Percentiles rank a stretch among this genome's conserved stretches.
Evolutionary conservation across 1,140 invertebrate genomes (phyloP).

Genomic region (Megalonaias nervosa): DNA sequence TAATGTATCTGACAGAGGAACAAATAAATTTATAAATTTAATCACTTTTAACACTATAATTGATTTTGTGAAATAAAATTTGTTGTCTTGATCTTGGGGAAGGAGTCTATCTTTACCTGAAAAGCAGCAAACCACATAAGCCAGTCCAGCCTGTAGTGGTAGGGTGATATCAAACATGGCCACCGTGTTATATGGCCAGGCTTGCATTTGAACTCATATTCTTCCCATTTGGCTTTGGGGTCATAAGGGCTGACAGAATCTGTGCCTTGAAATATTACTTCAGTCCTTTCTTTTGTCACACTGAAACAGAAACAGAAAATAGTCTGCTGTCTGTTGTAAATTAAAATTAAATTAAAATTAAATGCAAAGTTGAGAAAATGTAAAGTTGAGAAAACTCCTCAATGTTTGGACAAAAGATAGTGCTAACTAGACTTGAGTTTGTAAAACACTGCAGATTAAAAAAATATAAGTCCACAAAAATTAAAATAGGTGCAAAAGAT

Average conservation of each 20-base stretch:
- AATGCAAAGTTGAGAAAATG: neutral
- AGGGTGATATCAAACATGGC: conserved; percentile 72
- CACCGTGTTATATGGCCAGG: conserved; percentile 65
- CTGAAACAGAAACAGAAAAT: conserved; percentile 57
- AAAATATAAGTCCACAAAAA: neutral
- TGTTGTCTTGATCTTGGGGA: too few species aligned
- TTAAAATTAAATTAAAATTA: neutral
- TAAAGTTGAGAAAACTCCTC: neutral
- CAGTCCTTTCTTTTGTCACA: conserved; percentile 70
- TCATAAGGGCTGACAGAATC: conserved; percentile 45
- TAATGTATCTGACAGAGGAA: too few species aligned
- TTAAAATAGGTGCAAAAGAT: neutral
- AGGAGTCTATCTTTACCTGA: conserved; percentile 55
- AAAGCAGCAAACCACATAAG: conserved; percentile 73
- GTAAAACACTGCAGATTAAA: neutral
- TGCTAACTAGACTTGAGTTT: neutral
- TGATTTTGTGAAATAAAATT: too few species aligned
- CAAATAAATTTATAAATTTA: too few species aligned
- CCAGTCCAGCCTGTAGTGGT: conserved; percentile 73
- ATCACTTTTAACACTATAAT: too few species aligned
- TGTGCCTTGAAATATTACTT: conserved; percentile 72
- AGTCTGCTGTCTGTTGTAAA: too few species aligned
- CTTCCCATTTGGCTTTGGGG: conserved; percentile 64
- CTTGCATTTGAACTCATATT: conserved; percentile 74
- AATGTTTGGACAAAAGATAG: neutral